A percentile compares a stretch with the other conserved stretches of the same genome.
phyloP scores from a whole-genome alignment of 2,113 vertebrate species.

The Python bivittatus region DNA sequence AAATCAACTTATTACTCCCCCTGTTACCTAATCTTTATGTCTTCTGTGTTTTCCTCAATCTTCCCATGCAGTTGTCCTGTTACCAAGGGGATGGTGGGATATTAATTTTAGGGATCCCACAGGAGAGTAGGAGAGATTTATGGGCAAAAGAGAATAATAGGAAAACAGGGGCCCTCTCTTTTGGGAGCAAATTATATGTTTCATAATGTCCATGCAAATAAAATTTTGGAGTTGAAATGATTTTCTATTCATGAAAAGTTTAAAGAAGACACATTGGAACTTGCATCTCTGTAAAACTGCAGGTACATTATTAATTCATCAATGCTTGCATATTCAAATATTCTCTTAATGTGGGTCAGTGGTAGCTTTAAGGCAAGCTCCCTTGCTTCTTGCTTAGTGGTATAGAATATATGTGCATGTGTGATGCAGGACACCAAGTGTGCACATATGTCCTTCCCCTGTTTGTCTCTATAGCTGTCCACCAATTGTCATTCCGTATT shows the following conservation, averaged over 20 bases:
- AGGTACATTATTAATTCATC: background rate
- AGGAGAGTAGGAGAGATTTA: background rate
- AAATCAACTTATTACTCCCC: background rate
- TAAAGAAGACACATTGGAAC: background rate
- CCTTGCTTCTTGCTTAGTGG: background rate
- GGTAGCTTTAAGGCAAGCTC: background rate
- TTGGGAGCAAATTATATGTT: background rate
- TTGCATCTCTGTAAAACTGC: background rate
- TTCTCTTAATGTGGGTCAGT: background rate
- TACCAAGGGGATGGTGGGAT: background rate
- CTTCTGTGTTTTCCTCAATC: background rate
- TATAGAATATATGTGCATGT: background rate
- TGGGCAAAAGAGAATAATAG: background rate
- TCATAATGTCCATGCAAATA: background rate
- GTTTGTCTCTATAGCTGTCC: background rate
- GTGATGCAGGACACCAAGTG: background rate
- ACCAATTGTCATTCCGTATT: background rate
- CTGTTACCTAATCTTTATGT: background rate
- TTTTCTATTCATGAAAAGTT: constrained; percentile 4
- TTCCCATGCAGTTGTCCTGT: too few relatives aligned
- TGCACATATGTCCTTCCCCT: background rate
- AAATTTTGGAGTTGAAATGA: background rate
- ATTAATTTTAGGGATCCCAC: background rate
- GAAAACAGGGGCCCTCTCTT: background rate
- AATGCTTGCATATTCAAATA: background rate